These are phyloP conservation scores for Torymus auratus DNA, from an alignment of 2,888 invertebrate species.

Conservation along the genomic window DNA sequence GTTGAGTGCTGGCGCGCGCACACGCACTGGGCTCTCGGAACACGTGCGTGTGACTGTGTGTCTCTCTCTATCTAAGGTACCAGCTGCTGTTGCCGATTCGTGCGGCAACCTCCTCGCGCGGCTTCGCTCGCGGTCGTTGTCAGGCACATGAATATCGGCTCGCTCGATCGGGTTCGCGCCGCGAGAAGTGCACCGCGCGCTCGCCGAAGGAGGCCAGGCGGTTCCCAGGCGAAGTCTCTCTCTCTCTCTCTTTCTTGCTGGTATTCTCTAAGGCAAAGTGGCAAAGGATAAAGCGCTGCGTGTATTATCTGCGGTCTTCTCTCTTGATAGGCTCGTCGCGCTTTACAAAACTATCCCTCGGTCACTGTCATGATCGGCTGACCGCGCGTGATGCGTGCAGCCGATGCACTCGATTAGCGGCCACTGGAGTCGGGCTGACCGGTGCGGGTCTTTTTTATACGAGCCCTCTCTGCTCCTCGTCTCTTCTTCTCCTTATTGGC, in stretches of 20 bases:
- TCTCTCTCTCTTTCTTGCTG: constrained; percentile 8
- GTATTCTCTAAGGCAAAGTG: background rate
- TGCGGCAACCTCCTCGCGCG: constrained; percentile 36
- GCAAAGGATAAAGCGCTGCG: too few species aligned
- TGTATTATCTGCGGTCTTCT: too few species aligned
- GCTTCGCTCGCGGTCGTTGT: constrained; percentile 1
- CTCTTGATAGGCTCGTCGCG: background rate
- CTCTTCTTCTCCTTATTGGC: constrained; percentile 4
- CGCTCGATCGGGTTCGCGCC: background rate
- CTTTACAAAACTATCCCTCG: background rate
- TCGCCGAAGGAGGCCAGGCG: background rate
- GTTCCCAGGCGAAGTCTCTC: background rate
- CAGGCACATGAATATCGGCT: constrained; percentile 43
- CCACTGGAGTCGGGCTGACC: constrained; percentile 2
- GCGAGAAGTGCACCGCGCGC: too few species aligned
- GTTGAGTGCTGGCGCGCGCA: too few species aligned
- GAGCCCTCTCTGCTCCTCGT: background rate
- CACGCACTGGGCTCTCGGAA: too few species aligned
- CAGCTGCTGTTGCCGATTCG: constrained; percentile 2
- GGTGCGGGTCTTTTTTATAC: constrained; percentile 12
- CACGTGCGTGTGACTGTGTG: too few species aligned
- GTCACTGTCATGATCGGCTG: background rate
- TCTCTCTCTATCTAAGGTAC: too few species aligned
- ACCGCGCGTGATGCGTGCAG: background rate
- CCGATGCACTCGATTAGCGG: background rate